Conservation (phyloP, 1,140 invertebrate species). For the Cepaea nemoralis region DNA sequence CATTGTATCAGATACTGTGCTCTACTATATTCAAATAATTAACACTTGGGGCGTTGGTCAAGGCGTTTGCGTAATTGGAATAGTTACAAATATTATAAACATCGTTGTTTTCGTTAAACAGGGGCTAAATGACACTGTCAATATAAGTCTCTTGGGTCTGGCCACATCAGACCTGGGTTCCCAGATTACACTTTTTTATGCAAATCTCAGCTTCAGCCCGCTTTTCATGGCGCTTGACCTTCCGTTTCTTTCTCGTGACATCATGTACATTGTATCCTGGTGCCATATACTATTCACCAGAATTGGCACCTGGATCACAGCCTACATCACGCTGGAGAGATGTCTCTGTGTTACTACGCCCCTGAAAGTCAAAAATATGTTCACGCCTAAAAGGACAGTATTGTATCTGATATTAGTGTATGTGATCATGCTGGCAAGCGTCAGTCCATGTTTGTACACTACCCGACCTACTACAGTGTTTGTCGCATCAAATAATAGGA, state of each 20-base stretch:
- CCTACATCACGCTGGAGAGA: conserved; percentile 24
- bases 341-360: neutral
- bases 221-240: neutral
- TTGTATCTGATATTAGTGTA: neutral
- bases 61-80: neutral
- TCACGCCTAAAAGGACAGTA: neutral
- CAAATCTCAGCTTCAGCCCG: neutral
- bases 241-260: neutral
- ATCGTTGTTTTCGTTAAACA: neutral
- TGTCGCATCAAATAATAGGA: conserved; percentile 2
- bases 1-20: neutral
- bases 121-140: neutral
- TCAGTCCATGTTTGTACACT: neutral
- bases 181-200: neutral
- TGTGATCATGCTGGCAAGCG: neutral
- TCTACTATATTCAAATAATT: neutral
- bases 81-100: neutral
- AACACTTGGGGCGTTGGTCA: neutral
- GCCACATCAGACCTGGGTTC: conserved; percentile 4
- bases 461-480: neutral
- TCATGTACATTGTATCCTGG: neutral
- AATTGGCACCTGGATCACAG: neutral
- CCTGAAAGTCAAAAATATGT: neutral
- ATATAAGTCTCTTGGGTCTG: neutral
- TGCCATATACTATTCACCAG: conserved; percentile 7